Evolutionary conservation across 2,888 invertebrate species (phyloP), one percentile per base, ranked within the genome.

Genomic region (Eretmocerus hayati): DNA sequence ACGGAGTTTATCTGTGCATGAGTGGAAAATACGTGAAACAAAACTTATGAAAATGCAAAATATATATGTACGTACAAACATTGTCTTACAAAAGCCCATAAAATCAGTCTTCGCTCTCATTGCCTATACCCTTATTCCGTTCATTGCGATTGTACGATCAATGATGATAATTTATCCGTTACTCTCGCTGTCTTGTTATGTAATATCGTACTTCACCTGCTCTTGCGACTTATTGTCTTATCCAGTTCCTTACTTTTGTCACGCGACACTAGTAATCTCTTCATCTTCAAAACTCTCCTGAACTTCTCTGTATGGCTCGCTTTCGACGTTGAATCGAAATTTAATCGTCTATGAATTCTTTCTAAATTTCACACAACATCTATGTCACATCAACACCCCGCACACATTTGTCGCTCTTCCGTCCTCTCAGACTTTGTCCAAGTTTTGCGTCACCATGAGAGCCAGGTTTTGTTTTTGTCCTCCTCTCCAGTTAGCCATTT

Each of bases 401-500:
- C n/a, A n/a, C n/a, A n/a, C n/a, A 30, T 30, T 30, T 30, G 8
- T 9, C 30, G 13, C 13, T 13, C 13, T 13, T 30, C 13, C 13
- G 30, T 30, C 30, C 8, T 30, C 20, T 30, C 19, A 5, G 18
- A 37, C 30, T 38, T 35, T 20, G 36, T 40, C 40, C 5, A n/a
- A 33, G 6, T 33, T 33, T 33, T n/a, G 33, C 15, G 9, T n/a
- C 30, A 13, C 8, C 13, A 30, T 9, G 13, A 30, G 8, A 9
- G 30, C 30, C 8, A 46, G n/a, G 33, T 9, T 42, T 45, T 39
- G 41, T 46, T 50, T 50, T 48, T 52, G n/a, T 35, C 49, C 50
- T 52, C 49, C 53, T 45, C 53, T 54, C 55, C 55, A 40, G 42
- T 41, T 33, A 33, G 47, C 53, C 46, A 56, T 49, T 54, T 52